A percentile compares a stretch with the other conserved stretches of the same genome.
Conservation (phyloP, 2,888 invertebrate species). For the Diarsia mendica region DNA sequence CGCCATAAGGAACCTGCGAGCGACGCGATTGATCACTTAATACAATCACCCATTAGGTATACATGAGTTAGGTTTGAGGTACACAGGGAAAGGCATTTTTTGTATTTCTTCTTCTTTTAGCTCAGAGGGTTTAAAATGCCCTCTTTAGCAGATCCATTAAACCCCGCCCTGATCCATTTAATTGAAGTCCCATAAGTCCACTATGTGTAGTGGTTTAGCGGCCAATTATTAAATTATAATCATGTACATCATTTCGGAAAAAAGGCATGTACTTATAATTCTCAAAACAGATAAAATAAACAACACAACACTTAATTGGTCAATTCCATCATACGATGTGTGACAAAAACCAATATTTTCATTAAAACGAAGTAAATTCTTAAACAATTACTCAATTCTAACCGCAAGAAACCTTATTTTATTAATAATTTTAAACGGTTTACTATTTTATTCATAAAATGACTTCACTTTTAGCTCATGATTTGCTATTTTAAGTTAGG, state of each 20-base stretch:
- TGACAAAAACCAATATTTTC: neutral
- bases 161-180: neutral
- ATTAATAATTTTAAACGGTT: neutral
- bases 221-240: neutral
- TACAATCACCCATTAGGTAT: conserved; percentile 58
- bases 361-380: conserved; percentile 34
- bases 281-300: neutral
- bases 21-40: conserved; percentile 61
- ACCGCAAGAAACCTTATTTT: conserved; percentile 36
- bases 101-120: neutral
- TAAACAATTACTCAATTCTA: conserved; percentile 32
- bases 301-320: neutral
- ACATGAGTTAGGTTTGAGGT: conserved; percentile 22
- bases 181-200: neutral
- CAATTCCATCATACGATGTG: neutral
- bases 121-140: too few relatives aligned
- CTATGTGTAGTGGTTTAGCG: neutral
- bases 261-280: neutral
- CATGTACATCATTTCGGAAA: neutral
- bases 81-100: conserved; percentile 9
- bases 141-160: neutral
- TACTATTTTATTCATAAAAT: conserved; percentile 35
- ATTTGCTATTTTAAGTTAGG: conserved; percentile 28
- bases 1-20: conserved; percentile 53
- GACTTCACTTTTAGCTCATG: conserved; percentile 34